Evolutionary conservation across 2,113 vertebrate species (phyloP).

Genomic region (Callipepla squamata): DNA sequence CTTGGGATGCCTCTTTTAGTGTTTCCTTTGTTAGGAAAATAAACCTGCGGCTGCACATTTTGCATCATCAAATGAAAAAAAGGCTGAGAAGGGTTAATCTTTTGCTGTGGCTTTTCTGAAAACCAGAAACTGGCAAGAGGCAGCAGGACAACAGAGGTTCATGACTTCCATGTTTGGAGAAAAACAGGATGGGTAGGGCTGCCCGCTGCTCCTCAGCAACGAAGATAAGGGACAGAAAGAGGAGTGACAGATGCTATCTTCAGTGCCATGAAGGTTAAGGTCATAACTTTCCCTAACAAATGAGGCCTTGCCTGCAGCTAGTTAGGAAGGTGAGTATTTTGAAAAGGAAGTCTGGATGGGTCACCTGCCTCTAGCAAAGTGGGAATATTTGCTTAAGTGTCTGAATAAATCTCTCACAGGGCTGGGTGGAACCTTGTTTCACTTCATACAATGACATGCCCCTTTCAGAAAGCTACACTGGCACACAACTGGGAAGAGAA

Average conservation of each 20-base stretch:
- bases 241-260: not conserved
- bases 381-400: not conserved
- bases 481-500: not conserved
- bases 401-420: not conserved
- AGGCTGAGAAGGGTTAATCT: not conserved
- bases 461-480: not conserved
- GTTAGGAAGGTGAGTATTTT: not conserved
- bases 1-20: not conserved
- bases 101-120: slow-evolving; percentile 3
- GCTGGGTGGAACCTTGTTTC: not conserved
- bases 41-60: not conserved
- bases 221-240: not conserved
- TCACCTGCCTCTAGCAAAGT: not conserved
- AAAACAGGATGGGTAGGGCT: slow-evolving; percentile 61
- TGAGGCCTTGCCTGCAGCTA: not conserved
- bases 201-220: not conserved
- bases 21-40: not conserved
- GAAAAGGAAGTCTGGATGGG: not conserved
- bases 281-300: not conserved
- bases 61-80: not conserved
- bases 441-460: not conserved
- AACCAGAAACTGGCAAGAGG: not conserved
- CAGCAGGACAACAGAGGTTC: not conserved
- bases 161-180: not conserved
- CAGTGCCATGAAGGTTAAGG: not conserved